A percentile compares a stretch with the other conserved stretches of the same genome.
phyloP scores from a whole-genome alignment of 2,888 invertebrate genomes.

The Aproaerema taeniolella region DNA sequence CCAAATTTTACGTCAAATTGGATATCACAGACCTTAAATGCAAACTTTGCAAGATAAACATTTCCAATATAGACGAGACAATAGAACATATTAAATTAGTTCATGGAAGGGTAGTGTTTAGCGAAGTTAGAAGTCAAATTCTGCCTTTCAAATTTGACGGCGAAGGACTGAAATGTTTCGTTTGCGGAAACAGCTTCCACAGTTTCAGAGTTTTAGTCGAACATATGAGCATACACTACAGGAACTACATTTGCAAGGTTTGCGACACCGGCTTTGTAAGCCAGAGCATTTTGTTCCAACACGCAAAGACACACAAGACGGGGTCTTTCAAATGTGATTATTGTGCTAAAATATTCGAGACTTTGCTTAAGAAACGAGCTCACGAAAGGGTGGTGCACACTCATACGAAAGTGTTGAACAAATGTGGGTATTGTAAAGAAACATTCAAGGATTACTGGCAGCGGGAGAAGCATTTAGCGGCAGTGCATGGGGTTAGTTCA shows the following conservation, averaged over 20 bases:
- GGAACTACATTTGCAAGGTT: constrained; percentile 31
- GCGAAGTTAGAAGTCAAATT: constrained; percentile 29
- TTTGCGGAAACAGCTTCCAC: constrained; percentile 28
- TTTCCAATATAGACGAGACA: constrained; percentile 21
- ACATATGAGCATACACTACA: constrained; percentile 36
- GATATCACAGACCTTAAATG: constrained; percentile 31
- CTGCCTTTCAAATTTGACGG: constrained; percentile 31
- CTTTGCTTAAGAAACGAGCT: constrained; percentile 21
- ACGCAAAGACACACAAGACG: constrained; percentile 26
- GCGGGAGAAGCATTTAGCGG: constrained; percentile 23
- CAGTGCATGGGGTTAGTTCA: constrained; percentile 23
- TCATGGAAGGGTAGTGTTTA: constrained; percentile 25
- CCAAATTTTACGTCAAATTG: constrained; percentile 29
- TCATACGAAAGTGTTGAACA: constrained; percentile 18
- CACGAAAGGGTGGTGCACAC: constrained; percentile 34
- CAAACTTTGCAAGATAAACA: constrained; percentile 20
- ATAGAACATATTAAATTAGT: constrained; percentile 24
- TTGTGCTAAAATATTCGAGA: constrained; percentile 28
- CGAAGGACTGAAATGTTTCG: constrained; percentile 28
- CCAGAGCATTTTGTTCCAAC: constrained; percentile 27
- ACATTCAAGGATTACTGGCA: constrained; percentile 23
- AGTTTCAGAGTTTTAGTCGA: constrained; percentile 31
- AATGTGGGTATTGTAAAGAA: constrained; percentile 28
- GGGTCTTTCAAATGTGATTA: constrained; percentile 26
- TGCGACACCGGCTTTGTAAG: constrained; percentile 34